Percentiles rank a stretch among this genome's conserved stretches.
phyloP scores from a whole-genome alignment of 2,888 invertebrate genomes.

The Unio delphinus region DNA sequence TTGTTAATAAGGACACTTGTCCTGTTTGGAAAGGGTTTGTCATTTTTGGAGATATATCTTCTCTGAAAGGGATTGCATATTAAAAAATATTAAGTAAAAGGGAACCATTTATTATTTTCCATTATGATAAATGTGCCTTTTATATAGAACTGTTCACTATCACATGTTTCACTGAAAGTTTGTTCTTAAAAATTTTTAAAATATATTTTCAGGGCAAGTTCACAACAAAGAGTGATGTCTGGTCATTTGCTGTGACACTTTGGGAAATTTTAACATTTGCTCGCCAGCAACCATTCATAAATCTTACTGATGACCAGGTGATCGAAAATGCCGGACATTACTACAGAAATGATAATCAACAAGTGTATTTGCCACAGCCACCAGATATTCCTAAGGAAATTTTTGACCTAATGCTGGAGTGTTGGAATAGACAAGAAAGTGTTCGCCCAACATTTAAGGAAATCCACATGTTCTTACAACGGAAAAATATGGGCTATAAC shows the following conservation, averaged over 20 bases:
- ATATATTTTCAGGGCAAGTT: constrained; percentile 82
- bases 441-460: constrained; percentile 90
- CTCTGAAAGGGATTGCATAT: no score
- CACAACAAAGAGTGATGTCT: constrained; percentile 89
- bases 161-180: not conserved
- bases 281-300: constrained; percentile 83
- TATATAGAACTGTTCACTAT: not conserved
- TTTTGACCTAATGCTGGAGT: constrained; percentile 92
- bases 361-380: constrained; percentile 79
- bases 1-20: no score
- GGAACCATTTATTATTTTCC: no score
- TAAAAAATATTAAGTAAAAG: no score
- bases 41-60: no score
- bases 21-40: no score
- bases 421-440: constrained; percentile 87
- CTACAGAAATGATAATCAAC: constrained; percentile 81
- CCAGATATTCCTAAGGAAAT: constrained; percentile 87
- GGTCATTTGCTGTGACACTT: constrained; percentile 90
- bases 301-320: constrained; percentile 83
- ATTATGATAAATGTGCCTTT: no score
- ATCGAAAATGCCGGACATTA: constrained; percentile 85
- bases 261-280: constrained; percentile 89
- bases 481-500: constrained; percentile 71
- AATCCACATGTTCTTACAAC: constrained; percentile 86
- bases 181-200: not conserved